Conservation (phyloP, 2,113 vertebrate genomes). For the Albula goreensis region DNA sequence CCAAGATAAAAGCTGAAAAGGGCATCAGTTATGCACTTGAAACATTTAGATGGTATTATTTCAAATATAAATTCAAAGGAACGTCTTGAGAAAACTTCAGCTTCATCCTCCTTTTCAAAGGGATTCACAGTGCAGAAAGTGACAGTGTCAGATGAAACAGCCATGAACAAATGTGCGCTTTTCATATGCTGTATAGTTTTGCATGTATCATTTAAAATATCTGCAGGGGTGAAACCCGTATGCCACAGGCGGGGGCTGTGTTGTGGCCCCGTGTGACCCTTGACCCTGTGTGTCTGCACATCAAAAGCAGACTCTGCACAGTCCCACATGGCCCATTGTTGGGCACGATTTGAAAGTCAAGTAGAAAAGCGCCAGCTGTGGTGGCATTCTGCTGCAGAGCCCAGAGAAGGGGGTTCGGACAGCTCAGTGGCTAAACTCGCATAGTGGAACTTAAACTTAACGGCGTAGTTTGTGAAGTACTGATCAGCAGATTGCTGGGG, state of each 20-base stretch:
- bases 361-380: constrained; percentile 1
- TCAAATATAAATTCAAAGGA: too few relatives aligned
- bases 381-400: neutral
- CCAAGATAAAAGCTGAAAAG: too few relatives aligned
- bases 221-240: neutral
- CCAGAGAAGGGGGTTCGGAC: neutral
- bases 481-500: neutral
- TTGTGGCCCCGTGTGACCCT: neutral
- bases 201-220: neutral
- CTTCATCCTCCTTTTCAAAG: too few relatives aligned
- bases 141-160: neutral
- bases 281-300: neutral
- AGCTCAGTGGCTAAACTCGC: neutral
- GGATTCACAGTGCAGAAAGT: neutral
- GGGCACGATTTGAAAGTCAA: neutral
- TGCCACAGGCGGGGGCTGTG: neutral
- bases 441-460: too few relatives aligned
- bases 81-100: too few relatives aligned
- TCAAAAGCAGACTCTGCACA: neutral
- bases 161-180: neutral
- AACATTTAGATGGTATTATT: too few relatives aligned
- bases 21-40: too few relatives aligned
- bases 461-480: neutral
- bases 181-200: neutral
- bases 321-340: neutral